Conservation (phyloP, 1,140 invertebrate species). For the Cydia strobilella region DNA sequence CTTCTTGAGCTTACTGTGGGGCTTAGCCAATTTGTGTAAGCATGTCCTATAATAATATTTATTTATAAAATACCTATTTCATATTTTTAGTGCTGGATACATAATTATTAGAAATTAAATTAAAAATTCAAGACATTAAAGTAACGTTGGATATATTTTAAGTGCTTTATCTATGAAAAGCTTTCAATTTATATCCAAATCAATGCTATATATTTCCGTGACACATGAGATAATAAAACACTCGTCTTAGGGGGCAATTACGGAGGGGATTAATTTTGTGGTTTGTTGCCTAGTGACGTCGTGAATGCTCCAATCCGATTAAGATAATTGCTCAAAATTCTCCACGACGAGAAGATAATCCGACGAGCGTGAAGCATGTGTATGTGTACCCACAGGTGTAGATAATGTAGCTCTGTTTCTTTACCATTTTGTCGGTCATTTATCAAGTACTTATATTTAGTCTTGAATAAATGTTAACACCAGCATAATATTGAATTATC, state of each 20-base stretch:
- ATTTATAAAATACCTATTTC: too few relatives aligned
- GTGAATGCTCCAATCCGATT: slow-evolving; percentile 45
- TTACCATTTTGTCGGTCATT: not conserved
- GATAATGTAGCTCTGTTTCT: not conserved
- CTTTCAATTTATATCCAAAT: not conserved
- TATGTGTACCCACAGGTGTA: slow-evolving; percentile 18
- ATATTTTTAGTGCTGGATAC: too few relatives aligned
- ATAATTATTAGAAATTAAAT: too few relatives aligned
- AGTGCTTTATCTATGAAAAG: not conserved
- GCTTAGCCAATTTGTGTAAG: too few relatives aligned
- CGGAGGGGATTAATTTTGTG: slow-evolving; percentile 62
- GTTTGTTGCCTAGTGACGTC: slow-evolving; percentile 76
- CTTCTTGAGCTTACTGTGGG: too few relatives aligned
- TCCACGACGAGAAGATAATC: slow-evolving; percentile 54
- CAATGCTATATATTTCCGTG: slow-evolving; percentile 1
- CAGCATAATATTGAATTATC: too few relatives aligned
- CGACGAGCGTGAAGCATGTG: slow-evolving; percentile 64
- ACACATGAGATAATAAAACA: slow-evolving; percentile 7
- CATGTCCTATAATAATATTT: too few relatives aligned
- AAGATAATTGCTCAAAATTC: slow-evolving; percentile 31
- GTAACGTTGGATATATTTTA: too few relatives aligned
- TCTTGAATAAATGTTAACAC: too few relatives aligned
- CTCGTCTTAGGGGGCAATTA: slow-evolving; percentile 63
- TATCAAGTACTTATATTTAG: too few relatives aligned
- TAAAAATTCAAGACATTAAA: too few relatives aligned